phyloP scores from a whole-genome alignment of 2,797 vertebrate species.

The Ceryle rudis region DNA sequence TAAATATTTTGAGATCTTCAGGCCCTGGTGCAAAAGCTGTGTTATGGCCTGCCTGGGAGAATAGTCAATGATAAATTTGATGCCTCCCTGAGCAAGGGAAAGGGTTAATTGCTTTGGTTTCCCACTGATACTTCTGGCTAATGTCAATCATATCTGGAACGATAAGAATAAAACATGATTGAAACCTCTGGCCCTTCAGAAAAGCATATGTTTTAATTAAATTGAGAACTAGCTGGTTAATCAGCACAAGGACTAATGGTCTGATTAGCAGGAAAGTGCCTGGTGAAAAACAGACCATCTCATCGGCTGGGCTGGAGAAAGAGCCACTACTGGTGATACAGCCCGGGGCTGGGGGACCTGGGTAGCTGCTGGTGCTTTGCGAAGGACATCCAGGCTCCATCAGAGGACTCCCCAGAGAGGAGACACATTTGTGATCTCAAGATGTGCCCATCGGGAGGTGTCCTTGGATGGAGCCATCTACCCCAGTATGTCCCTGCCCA shows the following conservation, averaged over 20 bases:
- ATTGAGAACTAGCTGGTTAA: constrained; percentile 66
- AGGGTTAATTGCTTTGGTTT: constrained; percentile 63
- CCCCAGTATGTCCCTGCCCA: neutral
- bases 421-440: neutral
- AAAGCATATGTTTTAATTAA: constrained; percentile 63
- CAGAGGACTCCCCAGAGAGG: fast-evolving
- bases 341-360: neutral
- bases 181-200: constrained; percentile 44
- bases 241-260: constrained; percentile 65
- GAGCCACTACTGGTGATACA: neutral
- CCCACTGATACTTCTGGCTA: neutral
- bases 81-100: neutral
- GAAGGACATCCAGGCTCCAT: neutral
- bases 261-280: constrained; percentile 65
- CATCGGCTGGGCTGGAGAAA: neutral
- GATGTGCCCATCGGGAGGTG: neutral
- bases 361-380: neutral
- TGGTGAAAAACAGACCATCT: neutral
- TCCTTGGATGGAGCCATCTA: neutral
- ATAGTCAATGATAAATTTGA: neutral
- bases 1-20: neutral
- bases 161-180: constrained; percentile 55
- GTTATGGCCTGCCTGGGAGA: neutral
- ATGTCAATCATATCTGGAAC: constrained; percentile 12
- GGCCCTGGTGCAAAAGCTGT: neutral